Conservation (phyloP, 2,113 vertebrate species). For the Peromyscus maniculatus region DNA sequence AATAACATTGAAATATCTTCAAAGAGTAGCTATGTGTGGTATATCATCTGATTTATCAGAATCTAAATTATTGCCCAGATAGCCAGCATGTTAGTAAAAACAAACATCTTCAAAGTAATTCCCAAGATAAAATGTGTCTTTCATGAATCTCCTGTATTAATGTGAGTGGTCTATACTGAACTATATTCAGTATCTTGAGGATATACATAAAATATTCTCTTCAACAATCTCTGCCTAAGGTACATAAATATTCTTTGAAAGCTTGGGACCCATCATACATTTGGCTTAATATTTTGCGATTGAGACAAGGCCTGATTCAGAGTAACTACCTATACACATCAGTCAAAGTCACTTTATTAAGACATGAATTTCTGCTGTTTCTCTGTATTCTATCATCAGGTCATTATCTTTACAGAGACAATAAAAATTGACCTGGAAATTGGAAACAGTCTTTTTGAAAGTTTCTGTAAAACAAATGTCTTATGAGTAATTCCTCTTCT, state of each 20-base stretch:
- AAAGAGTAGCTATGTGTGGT: neutral
- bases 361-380: slow-evolving; percentile 46
- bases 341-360: slow-evolving; percentile 66
- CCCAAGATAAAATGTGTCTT: slow-evolving; percentile 26
- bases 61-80: neutral
- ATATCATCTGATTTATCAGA: neutral
- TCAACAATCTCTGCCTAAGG: accelerated
- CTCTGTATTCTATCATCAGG: slow-evolving; percentile 59
- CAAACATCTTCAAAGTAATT: slow-evolving; percentile 21
- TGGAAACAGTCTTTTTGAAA: slow-evolving; percentile 35
- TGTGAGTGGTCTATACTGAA: neutral
- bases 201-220: neutral
- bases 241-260: slow-evolving; percentile 4
- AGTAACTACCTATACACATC: slow-evolving; percentile 40
- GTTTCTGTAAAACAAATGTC: slow-evolving; percentile 60
- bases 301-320: slow-evolving; percentile 40
- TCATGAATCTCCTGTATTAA: neutral
- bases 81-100: neutral
- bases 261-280: neutral
- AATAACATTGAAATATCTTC: neutral
- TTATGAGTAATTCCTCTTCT: slow-evolving; percentile 70
- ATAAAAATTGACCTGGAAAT: slow-evolving; percentile 56
- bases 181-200: neutral
- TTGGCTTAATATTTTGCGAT: neutral
- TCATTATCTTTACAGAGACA: slow-evolving; percentile 44